Evolutionary conservation across 2,888 invertebrate species (phyloP).

Genomic region (Mimas tiliae): DNA sequence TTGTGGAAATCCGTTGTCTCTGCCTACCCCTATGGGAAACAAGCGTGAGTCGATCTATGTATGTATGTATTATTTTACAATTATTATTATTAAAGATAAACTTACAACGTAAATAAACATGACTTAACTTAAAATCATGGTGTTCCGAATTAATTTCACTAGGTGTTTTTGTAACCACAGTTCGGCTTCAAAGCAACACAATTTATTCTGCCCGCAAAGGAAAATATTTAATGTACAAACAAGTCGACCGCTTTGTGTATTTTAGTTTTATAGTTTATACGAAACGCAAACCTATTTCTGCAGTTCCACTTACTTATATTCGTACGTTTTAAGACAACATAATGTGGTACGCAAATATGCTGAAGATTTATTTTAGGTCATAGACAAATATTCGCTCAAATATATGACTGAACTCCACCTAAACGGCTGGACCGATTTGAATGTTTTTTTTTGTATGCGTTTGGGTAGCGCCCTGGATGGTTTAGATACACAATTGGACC

Average conservation of each 20-base stretch:
- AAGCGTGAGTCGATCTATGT: no score
- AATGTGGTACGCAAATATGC: not conserved
- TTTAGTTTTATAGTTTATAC: conserved; percentile 21
- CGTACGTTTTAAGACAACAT: not conserved
- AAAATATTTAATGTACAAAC: conserved; percentile 23
- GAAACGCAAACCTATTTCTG: conserved; percentile 15
- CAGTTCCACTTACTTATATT: not conserved
- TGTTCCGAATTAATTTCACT: not conserved
- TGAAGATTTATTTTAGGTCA: not conserved
- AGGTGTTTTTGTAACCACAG: conserved; percentile 15
- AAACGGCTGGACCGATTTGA: no score
- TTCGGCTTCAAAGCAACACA: conserved; percentile 16
- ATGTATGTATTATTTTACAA: no score
- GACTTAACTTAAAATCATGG: not conserved
- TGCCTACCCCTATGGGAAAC: no score
- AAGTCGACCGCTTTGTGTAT: conserved; percentile 10
- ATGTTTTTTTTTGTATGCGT: no score
- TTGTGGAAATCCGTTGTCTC: no score
- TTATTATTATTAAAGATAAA: no score
- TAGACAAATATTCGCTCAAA: no score
- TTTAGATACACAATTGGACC: no score
- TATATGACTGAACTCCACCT: no score
- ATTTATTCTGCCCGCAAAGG: conserved; percentile 23
- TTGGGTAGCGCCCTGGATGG: no score
- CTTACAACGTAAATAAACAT: not conserved